Base-by-base conservation (phyloP, 1,140 invertebrate species). In the Drosophila nannoptera region DNA sequence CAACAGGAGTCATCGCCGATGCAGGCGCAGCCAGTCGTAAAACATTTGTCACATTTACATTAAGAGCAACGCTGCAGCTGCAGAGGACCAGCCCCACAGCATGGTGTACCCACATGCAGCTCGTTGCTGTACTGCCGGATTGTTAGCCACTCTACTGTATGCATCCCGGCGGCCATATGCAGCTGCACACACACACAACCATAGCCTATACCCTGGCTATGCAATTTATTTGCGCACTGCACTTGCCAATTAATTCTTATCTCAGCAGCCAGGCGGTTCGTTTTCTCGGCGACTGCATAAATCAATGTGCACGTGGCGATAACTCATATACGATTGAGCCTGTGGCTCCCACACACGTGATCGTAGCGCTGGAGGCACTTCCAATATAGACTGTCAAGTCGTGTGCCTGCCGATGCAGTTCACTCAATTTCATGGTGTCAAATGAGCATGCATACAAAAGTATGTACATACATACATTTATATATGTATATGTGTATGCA, bases 41-140 rank as follows among this genome's bases (percentile, higher is more conserved):
- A 86, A 86, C 81, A 86, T 86, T 86, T 86, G 81, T 86, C 81
- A 86, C 81, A 86, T 86, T 86, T 86, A 68, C 82, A 86, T 86
- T 86, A 81, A 86, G 75, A 77, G 77, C 77, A 77, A 75, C 63
- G 60, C 60, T 67, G 61, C 40, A 22, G 52, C 67, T 29, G 60
- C 55, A 29, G 12, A n/a, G 52, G 9, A 11, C 33, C 35, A 22
- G 49, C 49, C 49, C 49, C 49, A 16, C 7, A 14, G 52, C 16
- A 16, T n/a, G 6, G 32, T 38, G 12, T 9, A 22, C 43, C 16
- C 9, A 53, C 33, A 59, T 50, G 46, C 45, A 33, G 36, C 12
- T 16, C 45, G 54, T 66, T 55, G 52, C 16, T 35, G 36, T 36
- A 31, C 54, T 52, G 33, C 9, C 33, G 38, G 11, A 60, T 52